phyloP scores from a whole-genome alignment of 2,888 invertebrate genomes.

The Netelia inedita region DNA sequence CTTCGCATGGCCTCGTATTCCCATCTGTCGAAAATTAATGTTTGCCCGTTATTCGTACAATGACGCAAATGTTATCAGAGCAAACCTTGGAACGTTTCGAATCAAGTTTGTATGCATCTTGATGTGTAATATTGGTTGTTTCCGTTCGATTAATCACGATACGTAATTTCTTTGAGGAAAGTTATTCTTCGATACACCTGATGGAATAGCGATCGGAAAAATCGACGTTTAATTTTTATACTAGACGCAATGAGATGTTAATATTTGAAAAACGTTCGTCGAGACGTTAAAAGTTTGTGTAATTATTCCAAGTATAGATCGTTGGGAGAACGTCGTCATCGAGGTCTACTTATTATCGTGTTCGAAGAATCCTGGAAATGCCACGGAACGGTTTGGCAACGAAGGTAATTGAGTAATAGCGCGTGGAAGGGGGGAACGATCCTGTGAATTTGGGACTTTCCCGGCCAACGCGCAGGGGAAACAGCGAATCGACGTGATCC shows the following conservation, averaged over 20 bases:
- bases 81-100: not conserved
- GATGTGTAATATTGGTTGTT: too few relatives aligned
- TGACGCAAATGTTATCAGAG: not conserved
- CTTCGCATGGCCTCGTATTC: not conserved
- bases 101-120: not conserved
- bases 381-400: conserved; percentile 10
- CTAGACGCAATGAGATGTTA: too few relatives aligned
- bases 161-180: too few relatives aligned
- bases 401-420: not conserved
- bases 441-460: conserved; percentile 57
- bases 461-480: conserved; percentile 24
- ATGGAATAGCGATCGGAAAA: too few relatives aligned
- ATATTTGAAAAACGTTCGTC: not conserved
- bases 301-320: not conserved
- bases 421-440: not conserved
- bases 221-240: too few relatives aligned
- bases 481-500: not conserved
- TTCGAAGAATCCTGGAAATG: conserved; percentile 32
- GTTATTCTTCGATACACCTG: too few relatives aligned
- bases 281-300: not conserved
- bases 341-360: not conserved
- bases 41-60: not conserved
- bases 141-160: too few relatives aligned
- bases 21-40: not conserved
- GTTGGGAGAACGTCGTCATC: conserved; percentile 8